Base-by-base conservation (phyloP, 2,888 invertebrate species). In the Rhagonycha fulva region DNA sequence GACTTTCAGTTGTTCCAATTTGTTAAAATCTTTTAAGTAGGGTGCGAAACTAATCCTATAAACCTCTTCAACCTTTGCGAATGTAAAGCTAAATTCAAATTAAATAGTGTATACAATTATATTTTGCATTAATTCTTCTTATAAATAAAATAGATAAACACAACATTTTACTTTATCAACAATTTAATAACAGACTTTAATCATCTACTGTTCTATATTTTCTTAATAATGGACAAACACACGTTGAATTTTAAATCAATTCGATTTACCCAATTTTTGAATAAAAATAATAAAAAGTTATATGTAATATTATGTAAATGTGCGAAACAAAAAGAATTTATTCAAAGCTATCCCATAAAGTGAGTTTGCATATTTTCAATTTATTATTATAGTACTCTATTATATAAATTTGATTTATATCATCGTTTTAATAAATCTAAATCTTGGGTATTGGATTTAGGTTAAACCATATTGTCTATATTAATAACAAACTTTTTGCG, bases 401-500 rank as follows among this genome's bases (percentile, higher is more conserved):
- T 24, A 66, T 66, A 66, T 24, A 66, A 66, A 66, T 66, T 66
- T 66, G 63, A 66, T 66, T 66, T 66, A 66, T 24, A 66, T n/a
- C n/a, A 47, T 47, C n/a, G 19, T 26, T 26, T 71, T 63, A 71
- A 76, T 70, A 76, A 75, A 68, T 72, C 69, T 62, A 72, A 68
- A 76, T 68, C 69, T 66, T 76, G 68, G 71, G 71, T 76, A 76
- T 76, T 70, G 69, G 69, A 72, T 69, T 68, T 69, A 63, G 75
- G 60, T 62, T 63, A 70, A 76, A 70, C 70, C 72, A 76, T 73
- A 72, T 73, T 62, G 70, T 70, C 68, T 70, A 76, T 73, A 78
- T 78, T 78, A 78, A 78, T 76, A 78, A 74, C 67, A 76, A 66
- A 71, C 74, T 60, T 74, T 75, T 74, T 68, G 9, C 63, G 32